These are phyloP conservation scores for Sturmia bella DNA, from an alignment of 2,888 invertebrate species.

Conservation along the genomic window DNA sequence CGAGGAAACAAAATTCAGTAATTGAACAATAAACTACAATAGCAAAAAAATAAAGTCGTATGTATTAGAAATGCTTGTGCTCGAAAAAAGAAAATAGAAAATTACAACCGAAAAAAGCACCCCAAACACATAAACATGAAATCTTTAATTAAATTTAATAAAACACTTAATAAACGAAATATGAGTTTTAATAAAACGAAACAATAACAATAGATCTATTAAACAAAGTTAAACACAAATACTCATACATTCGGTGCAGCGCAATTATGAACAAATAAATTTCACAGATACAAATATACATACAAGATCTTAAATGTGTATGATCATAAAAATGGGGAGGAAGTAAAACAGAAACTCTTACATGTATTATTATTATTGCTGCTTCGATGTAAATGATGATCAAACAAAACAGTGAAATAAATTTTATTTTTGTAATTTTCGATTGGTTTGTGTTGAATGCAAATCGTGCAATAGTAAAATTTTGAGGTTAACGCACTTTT, in stretches of 20 bases:
- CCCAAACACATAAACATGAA: constrained; percentile 50
- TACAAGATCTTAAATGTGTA: too few relatives aligned
- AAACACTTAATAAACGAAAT: constrained; percentile 35
- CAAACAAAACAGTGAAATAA: constrained; percentile 46
- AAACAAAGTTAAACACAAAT: constrained; percentile 16
- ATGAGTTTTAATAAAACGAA: constrained; percentile 27
- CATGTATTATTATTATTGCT: too few relatives aligned
- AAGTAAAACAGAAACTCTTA: constrained; percentile 42
- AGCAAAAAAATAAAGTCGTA: constrained; percentile 8
- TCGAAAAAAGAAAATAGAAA: constrained; percentile 16
- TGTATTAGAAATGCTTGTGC: constrained; percentile 62
- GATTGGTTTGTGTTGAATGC: constrained; percentile 57
- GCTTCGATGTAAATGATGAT: constrained; percentile 36
- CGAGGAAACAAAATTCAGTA: constrained; percentile 17
- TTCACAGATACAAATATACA: not conserved
- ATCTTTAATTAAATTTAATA: constrained; percentile 69
- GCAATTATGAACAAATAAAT: constrained; percentile 1
- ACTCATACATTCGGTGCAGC: constrained; percentile 21
- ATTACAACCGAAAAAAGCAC: constrained; percentile 20
- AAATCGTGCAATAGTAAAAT: constrained; percentile 49
- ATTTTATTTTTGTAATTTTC: constrained; percentile 21
- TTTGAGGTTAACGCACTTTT: constrained; percentile 56
- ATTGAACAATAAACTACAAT: constrained; percentile 53
- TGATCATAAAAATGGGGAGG: constrained; percentile 4
- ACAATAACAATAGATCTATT: constrained; percentile 52